Percentiles rank a stretch among this genome's conserved stretches.
These are phyloP conservation scores for Chlorocebus sabaeus DNA, from an alignment of 2,113 vertebrate species.

Conservation along the genomic window DNA sequence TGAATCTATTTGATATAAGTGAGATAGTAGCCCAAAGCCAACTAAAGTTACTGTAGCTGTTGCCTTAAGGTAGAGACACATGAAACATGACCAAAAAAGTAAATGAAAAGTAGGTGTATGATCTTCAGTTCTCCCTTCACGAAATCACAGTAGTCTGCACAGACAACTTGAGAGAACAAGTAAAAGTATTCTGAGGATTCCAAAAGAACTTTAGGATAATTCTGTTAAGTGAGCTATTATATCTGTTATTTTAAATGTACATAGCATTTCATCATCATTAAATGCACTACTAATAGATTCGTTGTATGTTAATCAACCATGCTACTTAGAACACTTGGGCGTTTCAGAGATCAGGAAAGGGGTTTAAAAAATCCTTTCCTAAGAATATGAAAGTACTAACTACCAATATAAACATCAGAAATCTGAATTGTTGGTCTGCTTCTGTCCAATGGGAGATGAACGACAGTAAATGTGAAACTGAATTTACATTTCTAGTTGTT, in stretches of 20 bases:
- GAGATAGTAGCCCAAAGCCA: background rate
- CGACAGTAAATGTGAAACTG: background rate
- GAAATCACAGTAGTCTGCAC: background rate
- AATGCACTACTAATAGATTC: background rate
- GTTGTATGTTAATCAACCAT: background rate
- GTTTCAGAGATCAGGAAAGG: background rate
- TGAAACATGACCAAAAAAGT: background rate
- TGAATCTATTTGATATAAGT: background rate
- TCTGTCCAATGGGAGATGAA: background rate
- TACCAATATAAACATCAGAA: background rate
- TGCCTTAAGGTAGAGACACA: background rate
- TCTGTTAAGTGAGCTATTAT: background rate
- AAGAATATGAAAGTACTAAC: background rate
- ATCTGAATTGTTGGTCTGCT: background rate
- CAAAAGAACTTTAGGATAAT: background rate
- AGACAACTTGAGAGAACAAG: background rate
- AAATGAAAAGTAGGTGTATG: background rate
- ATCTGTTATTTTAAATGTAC: background rate
- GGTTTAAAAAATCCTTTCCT: background rate
- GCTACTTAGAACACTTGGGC: background rate
- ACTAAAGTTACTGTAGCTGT: background rate
- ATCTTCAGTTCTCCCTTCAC: background rate
- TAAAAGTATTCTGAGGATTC: background rate
- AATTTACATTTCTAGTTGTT: background rate
- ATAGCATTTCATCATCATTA: background rate